Conservation (phyloP, 1,140 invertebrate genomes). For the Bombus breviceps region DNA sequence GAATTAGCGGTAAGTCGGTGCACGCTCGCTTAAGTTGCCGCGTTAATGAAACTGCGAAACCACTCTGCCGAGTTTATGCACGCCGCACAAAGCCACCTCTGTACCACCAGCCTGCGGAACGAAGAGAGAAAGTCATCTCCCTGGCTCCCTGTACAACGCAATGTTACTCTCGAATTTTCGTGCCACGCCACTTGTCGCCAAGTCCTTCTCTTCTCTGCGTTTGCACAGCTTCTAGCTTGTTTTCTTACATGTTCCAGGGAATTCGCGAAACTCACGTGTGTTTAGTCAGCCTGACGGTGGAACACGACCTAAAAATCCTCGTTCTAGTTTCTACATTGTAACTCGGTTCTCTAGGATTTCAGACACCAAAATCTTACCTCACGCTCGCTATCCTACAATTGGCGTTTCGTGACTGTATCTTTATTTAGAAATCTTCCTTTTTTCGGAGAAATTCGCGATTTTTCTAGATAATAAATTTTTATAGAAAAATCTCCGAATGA, state of each 20-base stretch:
- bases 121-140: background rate
- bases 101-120: background rate
- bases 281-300: background rate
- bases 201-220: background rate
- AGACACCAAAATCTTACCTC: background rate
- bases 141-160: constrained; percentile 1
- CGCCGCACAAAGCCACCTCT: constrained; percentile 17
- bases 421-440: no score
- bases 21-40: constrained; percentile 54
- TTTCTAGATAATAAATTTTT: no score
- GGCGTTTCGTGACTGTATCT: background rate
- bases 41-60: constrained; percentile 60
- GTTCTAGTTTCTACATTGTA: background rate
- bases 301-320: background rate
- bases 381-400: background rate
- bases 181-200: constrained; percentile 3
- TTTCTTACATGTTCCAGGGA: background rate
- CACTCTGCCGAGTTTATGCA: constrained; percentile 45
- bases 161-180: constrained; percentile 36
- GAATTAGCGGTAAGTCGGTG: constrained; percentile 61
- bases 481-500: no score
- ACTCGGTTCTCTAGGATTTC: background rate
- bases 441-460: no score
- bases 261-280: background rate
- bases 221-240: constrained; percentile 21